Evolutionary conservation across 1,140 invertebrate species (phyloP), one percentile per base, ranked within the genome.

Genomic region (Nebria ingens): DNA sequence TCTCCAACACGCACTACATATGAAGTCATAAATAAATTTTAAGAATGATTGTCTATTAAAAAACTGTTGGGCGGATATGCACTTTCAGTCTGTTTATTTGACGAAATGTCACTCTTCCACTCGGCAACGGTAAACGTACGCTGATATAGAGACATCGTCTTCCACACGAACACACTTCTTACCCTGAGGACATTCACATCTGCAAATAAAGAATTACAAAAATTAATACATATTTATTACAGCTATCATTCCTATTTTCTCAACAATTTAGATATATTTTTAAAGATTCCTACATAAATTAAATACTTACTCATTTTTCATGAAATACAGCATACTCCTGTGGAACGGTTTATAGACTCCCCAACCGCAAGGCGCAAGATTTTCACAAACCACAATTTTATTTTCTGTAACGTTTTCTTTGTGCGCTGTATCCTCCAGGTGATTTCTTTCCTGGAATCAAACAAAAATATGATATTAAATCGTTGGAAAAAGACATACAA

Each of bases 281-380:
- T 40, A 42, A 56, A 51, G 45, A 56, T 21, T 34, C 13, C 42
- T 51, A 21, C 13, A 55, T n/a, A 19, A 45, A 21, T 15, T 34
- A 50, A 21, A 40, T 17, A 21, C n/a, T 81, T 73, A 85, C 81
- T 77, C 74, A 65, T 82, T 84, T 52, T 67, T 74, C 65, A 84
- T 76, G 63, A 77, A 80, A 52, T 77, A 76, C 34, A 77, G 71
- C 9, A 79, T 64, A 20, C 67, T 67, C 22, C 77, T 73, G 2
- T 70, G 70, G 21, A 68, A 66, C 19, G 74, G 71, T 19, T 72
- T 66, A 61, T 84, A 85, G 0, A 84, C 74, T 20, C 76, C 75
- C 82, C 82, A 85, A 49, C 76, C 81, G 58, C 82, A 84, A 0
- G 81, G 80, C 2, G 73, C 77, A 9, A 57, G 62, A 1, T 56